Evolutionary conservation across 2,113 vertebrate species (phyloP).

Genomic region (Dasyurus viverrinus): DNA sequence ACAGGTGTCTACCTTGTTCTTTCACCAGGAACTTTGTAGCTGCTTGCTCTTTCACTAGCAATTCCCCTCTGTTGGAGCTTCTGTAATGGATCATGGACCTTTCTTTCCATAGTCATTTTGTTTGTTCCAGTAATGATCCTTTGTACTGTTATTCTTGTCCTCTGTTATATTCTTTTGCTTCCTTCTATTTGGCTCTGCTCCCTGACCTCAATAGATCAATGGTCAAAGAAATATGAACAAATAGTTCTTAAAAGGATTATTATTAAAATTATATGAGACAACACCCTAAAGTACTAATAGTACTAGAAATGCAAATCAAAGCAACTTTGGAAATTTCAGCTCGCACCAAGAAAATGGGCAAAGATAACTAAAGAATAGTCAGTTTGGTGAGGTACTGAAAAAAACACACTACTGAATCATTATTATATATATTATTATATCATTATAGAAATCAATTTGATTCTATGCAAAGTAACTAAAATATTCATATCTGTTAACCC

Average conservation of each 20-base stretch:
- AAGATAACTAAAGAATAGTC: background rate
- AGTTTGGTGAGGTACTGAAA: background rate
- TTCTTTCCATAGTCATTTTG: background rate
- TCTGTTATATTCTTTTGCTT: background rate
- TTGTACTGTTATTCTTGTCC: background rate
- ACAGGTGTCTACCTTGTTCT: background rate
- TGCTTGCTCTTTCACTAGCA: background rate
- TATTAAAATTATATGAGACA: background rate
- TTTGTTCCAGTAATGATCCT: background rate
- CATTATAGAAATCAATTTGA: too few species aligned
- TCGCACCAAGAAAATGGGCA: background rate
- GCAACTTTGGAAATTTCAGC: background rate
- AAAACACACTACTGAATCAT: too few species aligned
- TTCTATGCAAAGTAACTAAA: too few species aligned
- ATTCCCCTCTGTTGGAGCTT: background rate
- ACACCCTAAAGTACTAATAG: background rate
- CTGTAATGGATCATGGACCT: background rate
- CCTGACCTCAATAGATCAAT: background rate
- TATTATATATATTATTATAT: too few species aligned
- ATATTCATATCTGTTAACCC: too few species aligned
- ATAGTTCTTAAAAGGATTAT: background rate
- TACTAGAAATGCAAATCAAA: background rate
- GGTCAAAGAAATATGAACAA: background rate
- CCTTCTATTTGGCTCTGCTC: background rate
- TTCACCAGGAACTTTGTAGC: background rate